A percentile compares a stretch with the other conserved stretches of the same genome.
Conservation (phyloP, 1,140 invertebrate genomes). For the Zaprionus kolodkinae region DNA sequence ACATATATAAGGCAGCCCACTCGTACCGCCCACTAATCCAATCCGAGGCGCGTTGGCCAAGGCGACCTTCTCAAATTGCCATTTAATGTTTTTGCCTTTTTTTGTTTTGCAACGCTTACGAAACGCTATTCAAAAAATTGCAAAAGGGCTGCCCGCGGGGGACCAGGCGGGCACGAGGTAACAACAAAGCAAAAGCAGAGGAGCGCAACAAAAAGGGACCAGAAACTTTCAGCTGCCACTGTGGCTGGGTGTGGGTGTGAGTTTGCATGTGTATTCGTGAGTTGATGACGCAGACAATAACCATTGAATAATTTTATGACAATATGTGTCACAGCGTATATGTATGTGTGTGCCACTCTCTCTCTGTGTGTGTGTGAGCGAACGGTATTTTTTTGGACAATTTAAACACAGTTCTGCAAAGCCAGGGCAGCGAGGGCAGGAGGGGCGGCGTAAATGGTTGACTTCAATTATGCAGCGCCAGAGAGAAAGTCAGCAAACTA, state of each 20-base stretch:
- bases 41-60: constrained; percentile 69
- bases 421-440: neutral
- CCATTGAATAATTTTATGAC: constrained; percentile 84
- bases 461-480: constrained; percentile 62
- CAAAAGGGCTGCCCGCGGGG: constrained; percentile 64
- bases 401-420: constrained; percentile 71
- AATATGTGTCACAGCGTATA: constrained; percentile 80
- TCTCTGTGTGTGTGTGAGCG: constrained; percentile 26
- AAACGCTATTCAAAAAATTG: constrained; percentile 80
- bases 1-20: constrained; percentile 32
- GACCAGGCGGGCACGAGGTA: neutral
- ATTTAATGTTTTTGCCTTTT: constrained; percentile 76
- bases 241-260: constrained; percentile 4
- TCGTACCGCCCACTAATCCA: constrained; percentile 64
- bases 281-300: constrained; percentile 68
- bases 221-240: constrained; percentile 63
- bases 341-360: constrained; percentile 21
- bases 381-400: constrained; percentile 71
- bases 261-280: constrained; percentile 13
- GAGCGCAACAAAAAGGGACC: constrained; percentile 53
- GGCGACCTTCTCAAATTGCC: constrained; percentile 75
- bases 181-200: neutral
- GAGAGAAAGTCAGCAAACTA: constrained; percentile 74
- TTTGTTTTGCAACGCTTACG: constrained; percentile 76
- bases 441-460: constrained; percentile 41